Percentiles rank a stretch among this genome's conserved stretches.
These are phyloP conservation scores for Sardinella longiceps DNA, from an alignment of 2,797 vertebrate species.

Conservation along the genomic window DNA sequence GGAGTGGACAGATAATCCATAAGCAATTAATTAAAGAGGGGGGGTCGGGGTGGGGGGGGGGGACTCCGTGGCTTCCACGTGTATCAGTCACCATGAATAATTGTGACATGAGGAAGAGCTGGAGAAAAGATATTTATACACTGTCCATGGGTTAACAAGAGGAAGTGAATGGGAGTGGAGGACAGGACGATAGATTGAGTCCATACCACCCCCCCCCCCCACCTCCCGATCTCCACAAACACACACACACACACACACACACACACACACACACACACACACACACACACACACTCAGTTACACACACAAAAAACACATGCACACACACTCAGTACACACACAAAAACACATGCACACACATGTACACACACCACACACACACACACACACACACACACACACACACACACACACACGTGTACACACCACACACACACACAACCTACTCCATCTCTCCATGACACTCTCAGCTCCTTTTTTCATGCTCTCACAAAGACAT, in stretches of 20 bases:
- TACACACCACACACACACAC: neutral
- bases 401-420: too few species aligned
- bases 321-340: neutral
- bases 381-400: neutral
- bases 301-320: neutral
- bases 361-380: neutral
- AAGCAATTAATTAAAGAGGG: conserved; percentile 71
- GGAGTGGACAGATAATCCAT: conserved; percentile 76
- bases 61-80: conserved; percentile 57
- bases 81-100: conserved; percentile 67
- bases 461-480: neutral
- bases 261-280: neutral
- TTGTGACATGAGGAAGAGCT: conserved; percentile 56
- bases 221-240: neutral
- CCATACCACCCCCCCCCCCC: too few species aligned
- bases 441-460: neutral
- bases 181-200: neutral
- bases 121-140: conserved; percentile 50
- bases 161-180: conserved; percentile 40
- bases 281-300: neutral
- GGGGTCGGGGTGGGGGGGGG: neutral
- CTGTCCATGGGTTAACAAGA: conserved; percentile 52
- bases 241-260: neutral
- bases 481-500: conserved; percentile 17
- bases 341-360: neutral